Conservation (phyloP, 2,113 vertebrate genomes). For the Lepisosteus oculatus region DNA sequence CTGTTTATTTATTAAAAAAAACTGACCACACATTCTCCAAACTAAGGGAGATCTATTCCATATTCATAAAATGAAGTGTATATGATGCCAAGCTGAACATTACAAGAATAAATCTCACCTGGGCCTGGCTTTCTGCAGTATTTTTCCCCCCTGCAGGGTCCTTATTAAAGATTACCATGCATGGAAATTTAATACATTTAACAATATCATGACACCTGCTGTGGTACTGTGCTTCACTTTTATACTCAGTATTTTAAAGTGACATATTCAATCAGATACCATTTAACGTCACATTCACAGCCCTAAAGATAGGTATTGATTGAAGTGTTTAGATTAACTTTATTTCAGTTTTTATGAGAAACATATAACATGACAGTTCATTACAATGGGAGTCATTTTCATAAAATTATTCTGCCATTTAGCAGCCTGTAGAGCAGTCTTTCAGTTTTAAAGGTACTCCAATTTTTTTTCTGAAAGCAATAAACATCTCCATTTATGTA, state of each 20-base stretch:
- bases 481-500: too few relatives aligned
- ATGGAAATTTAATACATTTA: neutral
- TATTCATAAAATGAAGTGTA: neutral
- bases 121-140: neutral
- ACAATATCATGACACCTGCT: neutral
- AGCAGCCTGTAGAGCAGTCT: too few relatives aligned
- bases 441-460: too few relatives aligned
- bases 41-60: too few relatives aligned
- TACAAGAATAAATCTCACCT: neutral
- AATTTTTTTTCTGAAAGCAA: too few relatives aligned
- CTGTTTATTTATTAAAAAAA: too few relatives aligned
- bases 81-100: neutral
- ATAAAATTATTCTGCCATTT: too few relatives aligned
- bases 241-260: slow-evolving; percentile 10
- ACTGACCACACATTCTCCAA: too few relatives aligned
- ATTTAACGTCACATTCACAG: slow-evolving; percentile 12
- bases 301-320: slow-evolving; percentile 13
- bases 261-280: slow-evolving; percentile 13
- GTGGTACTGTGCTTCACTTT: neutral
- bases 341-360: too few relatives aligned
- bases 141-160: neutral
- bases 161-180: neutral
- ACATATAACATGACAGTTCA: too few relatives aligned
- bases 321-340: neutral
- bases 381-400: too few relatives aligned